Evolutionary conservation across 2,797 vertebrate species (phyloP).

Genomic region (Triplophysa bombifrons): DNA sequence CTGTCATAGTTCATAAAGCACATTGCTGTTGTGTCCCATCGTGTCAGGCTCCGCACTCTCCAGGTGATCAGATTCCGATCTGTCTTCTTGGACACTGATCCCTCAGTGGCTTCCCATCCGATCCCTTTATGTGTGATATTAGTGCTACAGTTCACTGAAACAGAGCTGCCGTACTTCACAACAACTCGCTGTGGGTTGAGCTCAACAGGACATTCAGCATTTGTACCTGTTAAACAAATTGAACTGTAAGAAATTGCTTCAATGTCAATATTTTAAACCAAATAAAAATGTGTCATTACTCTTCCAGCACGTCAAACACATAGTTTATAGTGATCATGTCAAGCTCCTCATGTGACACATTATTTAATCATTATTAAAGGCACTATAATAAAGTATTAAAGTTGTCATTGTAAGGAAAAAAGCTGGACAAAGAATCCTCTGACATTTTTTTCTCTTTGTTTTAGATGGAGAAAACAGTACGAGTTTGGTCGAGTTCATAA

Average conservation of each 20-base stretch:
- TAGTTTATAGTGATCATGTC: neutral
- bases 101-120: slow-evolving; percentile 49
- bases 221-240: slow-evolving; percentile 12
- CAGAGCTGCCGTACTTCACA: slow-evolving; percentile 31
- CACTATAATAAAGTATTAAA: neutral
- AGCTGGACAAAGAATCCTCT: neutral
- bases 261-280: neutral
- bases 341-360: neutral
- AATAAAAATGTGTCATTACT: neutral
- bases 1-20: slow-evolving; percentile 29
- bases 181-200: neutral
- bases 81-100: rapidly evolving
- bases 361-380: neutral
- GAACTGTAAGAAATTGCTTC: neutral
- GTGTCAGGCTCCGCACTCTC: slow-evolving; percentile 15
- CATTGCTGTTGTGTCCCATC: slow-evolving; percentile 5
- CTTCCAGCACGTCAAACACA: neutral
- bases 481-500: too few relatives aligned
- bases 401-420: neutral
- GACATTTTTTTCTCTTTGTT: neutral
- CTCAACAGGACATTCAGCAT: slow-evolving; percentile 24
- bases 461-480: neutral
- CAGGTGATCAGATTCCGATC: slow-evolving; percentile 20
- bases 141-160: rapidly evolving
- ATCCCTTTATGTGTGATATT: rapidly evolving